Conservation (phyloP, 2,888 invertebrate genomes). For the Acrocyrtus sp. region DNA sequence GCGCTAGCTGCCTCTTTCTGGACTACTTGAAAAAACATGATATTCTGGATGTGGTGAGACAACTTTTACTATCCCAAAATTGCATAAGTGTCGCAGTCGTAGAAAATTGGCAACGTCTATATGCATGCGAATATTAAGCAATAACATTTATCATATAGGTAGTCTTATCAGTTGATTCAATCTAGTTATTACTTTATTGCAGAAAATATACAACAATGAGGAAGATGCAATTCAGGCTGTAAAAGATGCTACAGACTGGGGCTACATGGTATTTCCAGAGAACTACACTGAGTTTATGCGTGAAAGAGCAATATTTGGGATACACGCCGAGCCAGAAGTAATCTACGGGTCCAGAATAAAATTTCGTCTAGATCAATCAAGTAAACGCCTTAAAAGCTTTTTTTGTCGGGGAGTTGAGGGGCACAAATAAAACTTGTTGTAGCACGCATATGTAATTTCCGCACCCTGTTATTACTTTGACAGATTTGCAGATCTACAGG, state of each 20-base stretch:
- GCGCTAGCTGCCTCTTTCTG: slow-evolving; percentile 52
- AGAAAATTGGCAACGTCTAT: too few species aligned
- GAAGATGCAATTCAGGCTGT: slow-evolving; percentile 78
- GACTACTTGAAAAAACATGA: slow-evolving; percentile 31
- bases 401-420: too few species aligned
- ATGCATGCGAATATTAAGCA: too few species aligned
- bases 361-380: slow-evolving; percentile 93
- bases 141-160: too few species aligned
- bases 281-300: slow-evolving; percentile 89
- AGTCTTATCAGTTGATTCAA: too few species aligned
- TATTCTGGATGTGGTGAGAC: slow-evolving; percentile 29
- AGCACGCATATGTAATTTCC: too few species aligned
- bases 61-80: too few species aligned
- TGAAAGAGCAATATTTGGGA: slow-evolving; percentile 81
- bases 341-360: slow-evolving; percentile 86
- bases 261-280: slow-evolving; percentile 85
- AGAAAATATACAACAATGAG: slow-evolving; percentile 46
- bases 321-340: slow-evolving; percentile 85
- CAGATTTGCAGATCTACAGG: slow-evolving; percentile 93
- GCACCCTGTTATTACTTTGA: too few species aligned
- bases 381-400: too few species aligned
- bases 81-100: too few species aligned
- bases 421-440: too few species aligned
- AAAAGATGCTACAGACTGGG: slow-evolving; percentile 83
- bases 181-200: neutral